Evolutionary conservation across 2,888 invertebrate genomes (phyloP), one percentile per base, ranked within the genome.

Genomic region (Hydroisotoma schaefferi): DNA sequence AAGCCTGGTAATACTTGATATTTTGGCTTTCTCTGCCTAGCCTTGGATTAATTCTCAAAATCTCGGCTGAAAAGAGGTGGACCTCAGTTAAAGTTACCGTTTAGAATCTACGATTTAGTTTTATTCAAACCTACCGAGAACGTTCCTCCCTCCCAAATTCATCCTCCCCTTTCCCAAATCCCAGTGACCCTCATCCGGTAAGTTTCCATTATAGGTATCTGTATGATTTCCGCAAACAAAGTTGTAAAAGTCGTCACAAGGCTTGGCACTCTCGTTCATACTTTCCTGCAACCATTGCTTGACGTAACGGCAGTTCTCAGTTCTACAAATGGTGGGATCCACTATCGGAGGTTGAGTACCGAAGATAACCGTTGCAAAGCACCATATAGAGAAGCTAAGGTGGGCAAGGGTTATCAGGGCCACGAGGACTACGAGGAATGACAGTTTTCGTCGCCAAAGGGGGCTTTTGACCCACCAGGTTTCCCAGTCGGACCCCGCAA

Each of bases 171-270:
- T 6, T 5, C 23, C n/a, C 43, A 49, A 10, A 47, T 15, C 20
- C 25, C 53, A 2, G 2, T 5, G 12, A 23, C 22, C 10, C 18
- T 2, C 2, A 26, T 48, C 15, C 5, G 5, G 28, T 23, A 47
- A 26, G 15, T 12, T n/a, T 43, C 28, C 22, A 46, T 37, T 27
- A 15, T 48, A 40, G 1, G 2, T 0, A 23, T 54, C 54, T 6
- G 57, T 40, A 15, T 53, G 49, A 10, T 48, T 46, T 5, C 68
- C 65, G 37, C 68, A 68, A 26, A 58, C 47, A 46, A 63, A 60
- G 47, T 55, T 44, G 40, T 68, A 65, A 55, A 68, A 68, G 37
- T 68, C 53, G 1, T 65, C 65, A 44, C 68, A 68, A 12, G 68
- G 65, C 12, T 60, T 38, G 1, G 55, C 59, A 1, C 23, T 37